A percentile compares a stretch with the other conserved stretches of the same genome.
phyloP scores from a whole-genome alignment of 1,140 invertebrate genomes.

The Drosophila tani region DNA sequence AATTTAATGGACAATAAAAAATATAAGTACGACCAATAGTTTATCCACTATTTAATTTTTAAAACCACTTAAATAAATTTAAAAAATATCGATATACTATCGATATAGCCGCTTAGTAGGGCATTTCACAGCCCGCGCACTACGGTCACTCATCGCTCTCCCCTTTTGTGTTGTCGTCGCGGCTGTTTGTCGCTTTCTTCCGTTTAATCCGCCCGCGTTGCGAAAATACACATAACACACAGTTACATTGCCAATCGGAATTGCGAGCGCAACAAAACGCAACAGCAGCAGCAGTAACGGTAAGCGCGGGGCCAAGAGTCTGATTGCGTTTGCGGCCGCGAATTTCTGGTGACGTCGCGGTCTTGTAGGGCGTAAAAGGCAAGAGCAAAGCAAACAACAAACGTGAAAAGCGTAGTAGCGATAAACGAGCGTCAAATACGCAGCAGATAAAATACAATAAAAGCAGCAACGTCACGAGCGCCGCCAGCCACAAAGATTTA shows the following conservation, averaged over 20 bases:
- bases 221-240: conserved; percentile 14
- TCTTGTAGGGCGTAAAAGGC: conserved; percentile 40
- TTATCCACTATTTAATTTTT: not conserved
- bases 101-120: not conserved
- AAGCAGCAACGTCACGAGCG: conserved; percentile 23
- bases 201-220: conserved; percentile 26
- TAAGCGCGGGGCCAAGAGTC: conserved; percentile 9
- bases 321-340: conserved; percentile 26
- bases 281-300: not conserved
- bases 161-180: conserved; percentile 11
- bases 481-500: conserved; percentile 22
- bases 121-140: not conserved
- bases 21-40: not conserved
- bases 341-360: conserved; percentile 49
- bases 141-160: conserved; percentile 5
- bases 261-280: not conserved
- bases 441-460: conserved; percentile 57
- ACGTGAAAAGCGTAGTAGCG: conserved; percentile 52
- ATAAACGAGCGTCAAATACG: conserved; percentile 55
- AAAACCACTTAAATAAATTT: not conserved
- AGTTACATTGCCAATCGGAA: conserved; percentile 14
- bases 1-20: not conserved
- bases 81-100: not conserved
- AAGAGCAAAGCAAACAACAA: conserved; percentile 64
- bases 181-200: conserved; percentile 32